Evolutionary conservation across 2,113 vertebrate genomes (phyloP).

Genomic region (Dryoscopus gambensis): DNA sequence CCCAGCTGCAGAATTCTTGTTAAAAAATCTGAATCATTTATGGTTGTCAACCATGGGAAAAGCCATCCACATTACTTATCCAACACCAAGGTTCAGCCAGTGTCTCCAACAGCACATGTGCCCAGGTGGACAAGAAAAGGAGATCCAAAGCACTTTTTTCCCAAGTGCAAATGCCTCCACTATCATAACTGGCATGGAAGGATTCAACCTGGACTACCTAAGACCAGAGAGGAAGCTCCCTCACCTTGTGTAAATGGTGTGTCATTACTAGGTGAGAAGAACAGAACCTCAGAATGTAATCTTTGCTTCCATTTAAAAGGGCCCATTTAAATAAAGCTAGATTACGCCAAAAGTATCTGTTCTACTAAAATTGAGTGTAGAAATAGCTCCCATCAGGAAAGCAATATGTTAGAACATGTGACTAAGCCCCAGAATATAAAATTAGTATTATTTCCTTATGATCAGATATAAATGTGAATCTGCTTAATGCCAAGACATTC

Average conservation of each 20-base stretch:
- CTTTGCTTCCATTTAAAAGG: neutral
- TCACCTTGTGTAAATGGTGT: neutral
- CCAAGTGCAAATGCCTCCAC: neutral
- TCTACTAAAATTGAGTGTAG: neutral
- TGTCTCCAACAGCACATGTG: neutral
- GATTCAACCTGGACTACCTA: neutral
- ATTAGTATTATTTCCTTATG: neutral
- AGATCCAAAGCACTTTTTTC: neutral
- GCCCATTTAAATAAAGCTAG: neutral
- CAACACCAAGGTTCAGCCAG: neutral
- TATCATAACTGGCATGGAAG: neutral
- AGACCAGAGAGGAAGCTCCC: neutral
- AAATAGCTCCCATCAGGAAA: neutral
- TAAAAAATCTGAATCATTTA: neutral
- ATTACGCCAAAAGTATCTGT: neutral
- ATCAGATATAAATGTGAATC: slow-evolving; percentile 5
- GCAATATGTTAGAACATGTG: neutral
- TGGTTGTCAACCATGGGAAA: neutral
- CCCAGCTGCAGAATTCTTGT: neutral
- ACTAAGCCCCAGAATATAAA: neutral
- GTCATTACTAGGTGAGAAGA: neutral
- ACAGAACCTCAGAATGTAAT: neutral
- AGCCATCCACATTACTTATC: neutral
- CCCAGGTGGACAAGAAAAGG: neutral
- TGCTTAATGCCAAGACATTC: neutral